Base-by-base conservation (phyloP, 1,140 invertebrate genomes). In the Pogonomyrmex californicus region DNA sequence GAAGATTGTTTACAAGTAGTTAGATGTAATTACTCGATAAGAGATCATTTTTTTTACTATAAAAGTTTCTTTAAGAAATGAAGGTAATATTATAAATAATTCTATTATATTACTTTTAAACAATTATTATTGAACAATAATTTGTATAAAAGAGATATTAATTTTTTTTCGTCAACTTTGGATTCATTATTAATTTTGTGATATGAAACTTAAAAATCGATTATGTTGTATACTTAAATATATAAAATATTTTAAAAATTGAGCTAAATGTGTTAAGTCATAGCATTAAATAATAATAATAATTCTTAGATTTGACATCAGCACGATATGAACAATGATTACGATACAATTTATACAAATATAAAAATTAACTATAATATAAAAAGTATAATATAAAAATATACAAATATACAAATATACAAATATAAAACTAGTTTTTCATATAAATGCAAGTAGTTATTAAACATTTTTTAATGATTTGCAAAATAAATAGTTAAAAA, bases 251-350 rank as follows among this genome's bases (percentile, higher is more conserved):
- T 0, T 7, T 56, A 7, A n/a, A 38, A 33, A 65, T 38, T 12
- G 7, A 41, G 1, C 36, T 65, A 1, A 1, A 41, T 41, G 9
- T 41, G 4, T 5, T 66, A 44, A 66, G 17, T 1, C 1, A 36
- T 14, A 63, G 4, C n/a, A 4, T 65, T 65, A 23, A 65, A n/a
- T 65, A 65, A 38, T 65, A 65, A 65, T 3, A 63, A 65, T n/a
- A 23, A 14, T 41, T 41, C 1, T 66, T 41, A 66, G 36, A 0
- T 66, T 2, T 12, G 7, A 41, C 17, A 44, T 44, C 7, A 36
- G 12, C 30, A 36, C 30, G 36, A 62, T 17, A 33, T 62, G 12
- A 60, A 23, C 23, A 23, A 5, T 60, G 6, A 62, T 5, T 62
- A 36, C 4, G 17, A 63, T 63, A 41, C 23, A 23, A 23, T 23